These are phyloP conservation scores for Trigoniulus corallinus DNA, from an alignment of 1,140 invertebrate genomes.

Conservation along the genomic window DNA sequence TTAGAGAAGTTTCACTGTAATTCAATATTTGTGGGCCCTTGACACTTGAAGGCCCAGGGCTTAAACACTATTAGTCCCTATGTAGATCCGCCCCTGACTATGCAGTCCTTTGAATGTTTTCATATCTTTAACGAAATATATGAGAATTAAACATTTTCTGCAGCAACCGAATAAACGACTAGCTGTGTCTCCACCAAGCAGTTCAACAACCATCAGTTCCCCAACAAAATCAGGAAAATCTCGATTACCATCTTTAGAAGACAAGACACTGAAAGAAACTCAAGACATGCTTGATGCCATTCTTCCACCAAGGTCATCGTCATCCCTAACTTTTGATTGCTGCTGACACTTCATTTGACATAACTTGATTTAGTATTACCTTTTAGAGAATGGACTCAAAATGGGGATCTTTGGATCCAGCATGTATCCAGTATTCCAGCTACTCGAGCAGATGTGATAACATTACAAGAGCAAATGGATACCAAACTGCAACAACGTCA, in stretches of 20 bases:
- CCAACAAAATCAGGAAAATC: background rate
- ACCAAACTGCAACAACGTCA: conserved; percentile 74
- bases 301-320: conserved; percentile 56
- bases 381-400: conserved; percentile 67
- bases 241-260: background rate
- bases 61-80: no score
- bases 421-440: conserved; percentile 88
- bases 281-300: conserved; percentile 92
- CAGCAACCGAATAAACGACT: background rate
- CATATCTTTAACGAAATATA: no score
- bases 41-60: no score
- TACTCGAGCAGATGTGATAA: conserved; percentile 83
- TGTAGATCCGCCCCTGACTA: no score
- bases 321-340: background rate
- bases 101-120: no score
- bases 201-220: background rate
- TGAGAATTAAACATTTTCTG: no score
- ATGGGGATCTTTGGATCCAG: conserved; percentile 68
- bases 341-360: background rate
- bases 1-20: no score
- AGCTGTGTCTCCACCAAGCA: background rate
- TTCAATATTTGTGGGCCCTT: no score
- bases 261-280: conserved; percentile 35
- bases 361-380: background rate
- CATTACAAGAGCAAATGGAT: conserved; percentile 87